phyloP scores from a whole-genome alignment of 1,140 invertebrate species.

The Drosophila ficusphila region DNA sequence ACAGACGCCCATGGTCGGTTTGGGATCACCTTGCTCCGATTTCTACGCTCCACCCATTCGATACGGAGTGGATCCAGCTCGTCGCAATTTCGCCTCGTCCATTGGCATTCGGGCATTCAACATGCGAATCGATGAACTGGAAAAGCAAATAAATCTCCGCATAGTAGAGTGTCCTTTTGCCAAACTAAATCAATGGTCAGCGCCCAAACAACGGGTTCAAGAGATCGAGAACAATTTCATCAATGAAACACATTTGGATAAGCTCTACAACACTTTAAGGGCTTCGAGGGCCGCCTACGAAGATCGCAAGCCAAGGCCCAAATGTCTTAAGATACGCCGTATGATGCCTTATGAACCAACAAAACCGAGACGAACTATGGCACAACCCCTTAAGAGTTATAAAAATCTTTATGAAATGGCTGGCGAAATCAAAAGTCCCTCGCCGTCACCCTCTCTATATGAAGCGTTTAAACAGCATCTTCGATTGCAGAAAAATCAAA shows the following conservation, averaged over 20 bases:
- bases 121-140: constrained; percentile 71
- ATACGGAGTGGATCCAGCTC: constrained; percentile 85
- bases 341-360: no score
- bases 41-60: constrained; percentile 85
- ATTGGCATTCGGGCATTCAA: constrained; percentile 61
- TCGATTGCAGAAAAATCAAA: not conserved
- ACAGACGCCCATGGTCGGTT: constrained; percentile 83
- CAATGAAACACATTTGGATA: constrained; percentile 58
- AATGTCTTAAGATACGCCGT: constrained; percentile 27
- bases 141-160: constrained; percentile 48
- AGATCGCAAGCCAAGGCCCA: constrained; percentile 7
- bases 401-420: not conserved
- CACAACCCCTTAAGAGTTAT: not conserved
- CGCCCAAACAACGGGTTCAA: constrained; percentile 50
- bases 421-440: not conserved
- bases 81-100: constrained; percentile 73
- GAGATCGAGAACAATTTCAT: constrained; percentile 72
- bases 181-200: constrained; percentile 66
- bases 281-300: constrained; percentile 1
- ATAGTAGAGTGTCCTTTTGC: constrained; percentile 59
- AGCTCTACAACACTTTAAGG: constrained; percentile 57
- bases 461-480: not conserved
- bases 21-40: constrained; percentile 85
- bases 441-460: not conserved
- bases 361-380: no score